Evolutionary conservation across 2,888 invertebrate species (phyloP), one percentile per base, ranked within the genome.

Genomic region (Gasteruption jaculator): DNA sequence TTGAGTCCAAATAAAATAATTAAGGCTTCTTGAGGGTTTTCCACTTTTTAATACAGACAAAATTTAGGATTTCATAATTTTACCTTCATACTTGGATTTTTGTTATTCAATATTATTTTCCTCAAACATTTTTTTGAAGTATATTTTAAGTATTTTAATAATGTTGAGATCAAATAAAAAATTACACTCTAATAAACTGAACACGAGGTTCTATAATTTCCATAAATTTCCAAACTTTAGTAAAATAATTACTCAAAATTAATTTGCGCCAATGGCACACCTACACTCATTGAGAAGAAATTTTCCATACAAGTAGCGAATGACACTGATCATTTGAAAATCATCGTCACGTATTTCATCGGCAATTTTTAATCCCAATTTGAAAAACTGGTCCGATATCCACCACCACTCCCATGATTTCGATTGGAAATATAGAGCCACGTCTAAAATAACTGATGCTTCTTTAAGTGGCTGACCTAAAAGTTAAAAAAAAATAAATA

Each of bases 351-450:
- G 6, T 11, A 60, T 38, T 15, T 39, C 26, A 35, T 46, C 44
- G 4, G 55, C 50, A 1, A 50, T 37, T 3, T 29, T 33, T 3
- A 64, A 30, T 1, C 57, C 52, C 14, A 37, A 51, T 27, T 49
- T 51, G 22, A 56, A 63, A 19, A 66, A 43, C 5, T 41, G 43
- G 7, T 66, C 54, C 6, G 61, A 56, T 11, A 66, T 39, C 65
- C 66, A 66, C 52, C 55, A 56, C 63, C 65, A 66, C 31, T 63
- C 58, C 45, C 50, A 53, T 3, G 42, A 48, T 41, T 50, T 39
- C 3, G 47, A 41, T 40, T 62, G 55, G 33, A 63, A 59, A 26
- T 44, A 51, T 11, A 61, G 3, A 2, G 63, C 60, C 2, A 45
- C 41, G 4, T 60, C 45, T 8, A 60, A 20, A n/a, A n/a, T n/a